These are phyloP conservation scores for Catamblyrhynchus diadema DNA, from an alignment of 2,797 vertebrate genomes.

Conservation along the genomic window DNA sequence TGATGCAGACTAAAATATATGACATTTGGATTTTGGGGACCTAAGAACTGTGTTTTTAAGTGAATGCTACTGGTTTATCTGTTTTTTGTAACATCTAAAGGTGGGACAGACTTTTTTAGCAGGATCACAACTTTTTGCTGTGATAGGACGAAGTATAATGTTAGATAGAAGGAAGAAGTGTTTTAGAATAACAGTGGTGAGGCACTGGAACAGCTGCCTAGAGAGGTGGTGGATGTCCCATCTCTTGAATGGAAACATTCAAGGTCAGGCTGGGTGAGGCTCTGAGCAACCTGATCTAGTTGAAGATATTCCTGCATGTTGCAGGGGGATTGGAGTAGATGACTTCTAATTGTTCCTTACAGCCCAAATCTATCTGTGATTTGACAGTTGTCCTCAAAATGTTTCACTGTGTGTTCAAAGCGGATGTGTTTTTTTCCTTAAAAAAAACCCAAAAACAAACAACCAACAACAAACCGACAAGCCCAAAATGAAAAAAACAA, in stretches of 20 bases:
- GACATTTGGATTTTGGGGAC: background rate
- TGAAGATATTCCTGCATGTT: background rate
- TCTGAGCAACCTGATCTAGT: background rate
- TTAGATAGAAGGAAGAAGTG: background rate
- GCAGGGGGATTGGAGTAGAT: no score
- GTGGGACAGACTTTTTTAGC: background rate
- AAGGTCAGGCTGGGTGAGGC: background rate
- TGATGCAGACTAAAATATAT: background rate
- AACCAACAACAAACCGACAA: no score
- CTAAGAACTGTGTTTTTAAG: background rate
- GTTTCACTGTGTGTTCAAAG: background rate
- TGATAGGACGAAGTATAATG: background rate
- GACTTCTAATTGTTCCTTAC: fast-evolving
- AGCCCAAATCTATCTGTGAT: no score
- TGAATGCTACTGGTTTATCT: background rate
- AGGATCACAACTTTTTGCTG: background rate
- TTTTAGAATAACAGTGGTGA: background rate
- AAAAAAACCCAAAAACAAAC: background rate
- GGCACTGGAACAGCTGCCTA: background rate
- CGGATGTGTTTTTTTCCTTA: no score
- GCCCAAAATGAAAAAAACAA: background rate
- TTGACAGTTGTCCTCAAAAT: background rate
- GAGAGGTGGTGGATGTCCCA: background rate
- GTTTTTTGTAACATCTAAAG: background rate
- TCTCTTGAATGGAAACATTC: background rate